Percentiles rank a stretch among this genome's conserved stretches.
phyloP scores from a whole-genome alignment of 2,888 invertebrate genomes.

The Lasioglossum calceatum region DNA sequence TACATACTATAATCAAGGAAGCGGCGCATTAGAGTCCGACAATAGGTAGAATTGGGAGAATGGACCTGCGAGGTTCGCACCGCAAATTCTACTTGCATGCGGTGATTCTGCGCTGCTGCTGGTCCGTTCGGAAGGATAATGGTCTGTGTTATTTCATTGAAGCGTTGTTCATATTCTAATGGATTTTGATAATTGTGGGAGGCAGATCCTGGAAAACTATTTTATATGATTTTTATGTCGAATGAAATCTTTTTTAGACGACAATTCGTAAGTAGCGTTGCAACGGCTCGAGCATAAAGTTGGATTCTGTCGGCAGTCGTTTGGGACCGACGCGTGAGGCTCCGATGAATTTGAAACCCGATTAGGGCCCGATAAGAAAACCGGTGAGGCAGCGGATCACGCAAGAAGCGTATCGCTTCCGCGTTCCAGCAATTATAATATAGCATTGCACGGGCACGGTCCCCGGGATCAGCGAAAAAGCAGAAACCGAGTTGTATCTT shows the following conservation, averaged over 20 bases:
- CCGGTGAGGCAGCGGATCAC: constrained; percentile 17
- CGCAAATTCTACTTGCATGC: neutral
- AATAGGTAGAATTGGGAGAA: neutral
- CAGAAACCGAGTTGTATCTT: constrained; percentile 45
- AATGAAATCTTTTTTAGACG: neutral
- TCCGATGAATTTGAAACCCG: constrained; percentile 17
- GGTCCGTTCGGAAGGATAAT: neutral
- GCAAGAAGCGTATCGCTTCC: constrained; percentile 47
- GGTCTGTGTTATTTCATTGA: neutral
- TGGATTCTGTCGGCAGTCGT: neutral
- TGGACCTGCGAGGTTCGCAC: neutral
- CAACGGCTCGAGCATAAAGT: neutral
- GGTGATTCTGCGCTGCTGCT: neutral
- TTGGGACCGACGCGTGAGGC: neutral
- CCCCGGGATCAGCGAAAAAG: constrained; percentile 50
- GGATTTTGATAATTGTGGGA: neutral
- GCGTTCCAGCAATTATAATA: constrained; percentile 61
- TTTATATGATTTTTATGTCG: neutral
- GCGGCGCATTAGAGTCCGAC: neutral
- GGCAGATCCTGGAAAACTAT: neutral
- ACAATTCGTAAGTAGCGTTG: neutral
- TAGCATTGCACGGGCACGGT: constrained; percentile 38
- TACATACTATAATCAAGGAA: neutral
- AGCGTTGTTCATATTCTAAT: neutral
- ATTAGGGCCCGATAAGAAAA: constrained; percentile 25